These are phyloP conservation scores for Macaca mulatta DNA, from an alignment of 2,113 vertebrate genomes.

Conservation along the genomic window DNA sequence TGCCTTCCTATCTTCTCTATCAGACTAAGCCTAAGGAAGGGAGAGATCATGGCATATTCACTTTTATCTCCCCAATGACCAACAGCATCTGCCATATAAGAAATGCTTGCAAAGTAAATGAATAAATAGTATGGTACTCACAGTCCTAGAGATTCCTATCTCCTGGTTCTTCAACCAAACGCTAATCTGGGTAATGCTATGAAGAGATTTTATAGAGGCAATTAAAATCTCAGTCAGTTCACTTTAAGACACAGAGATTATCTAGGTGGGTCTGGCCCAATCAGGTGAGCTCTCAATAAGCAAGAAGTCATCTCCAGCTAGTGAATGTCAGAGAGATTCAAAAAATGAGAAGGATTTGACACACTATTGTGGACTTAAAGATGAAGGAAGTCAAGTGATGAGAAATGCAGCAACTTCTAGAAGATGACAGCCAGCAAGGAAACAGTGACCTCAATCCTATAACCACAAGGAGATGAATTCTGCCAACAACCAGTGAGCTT, in stretches of 20 bases:
- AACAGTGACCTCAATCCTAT: background rate
- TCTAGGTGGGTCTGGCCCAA: background rate
- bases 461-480: background rate
- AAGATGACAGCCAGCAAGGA: background rate
- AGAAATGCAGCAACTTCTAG: background rate
- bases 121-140: background rate
- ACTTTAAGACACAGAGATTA: background rate
- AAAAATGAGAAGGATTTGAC: background rate
- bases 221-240: background rate
- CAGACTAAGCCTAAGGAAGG: background rate
- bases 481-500: background rate
- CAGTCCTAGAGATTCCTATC: background rate
- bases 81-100: background rate
- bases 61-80: background rate
- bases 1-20: background rate
- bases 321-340: background rate
- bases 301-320: background rate
- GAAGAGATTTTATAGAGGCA: background rate
- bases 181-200: background rate
- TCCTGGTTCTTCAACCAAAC: background rate
- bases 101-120: background rate
- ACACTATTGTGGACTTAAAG: background rate
- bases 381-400: background rate
- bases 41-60: background rate
- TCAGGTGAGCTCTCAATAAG: background rate